Percentiles rank a stretch among this genome's conserved stretches.
Conservation (phyloP, 2,888 invertebrate genomes). For the Automeris io region DNA sequence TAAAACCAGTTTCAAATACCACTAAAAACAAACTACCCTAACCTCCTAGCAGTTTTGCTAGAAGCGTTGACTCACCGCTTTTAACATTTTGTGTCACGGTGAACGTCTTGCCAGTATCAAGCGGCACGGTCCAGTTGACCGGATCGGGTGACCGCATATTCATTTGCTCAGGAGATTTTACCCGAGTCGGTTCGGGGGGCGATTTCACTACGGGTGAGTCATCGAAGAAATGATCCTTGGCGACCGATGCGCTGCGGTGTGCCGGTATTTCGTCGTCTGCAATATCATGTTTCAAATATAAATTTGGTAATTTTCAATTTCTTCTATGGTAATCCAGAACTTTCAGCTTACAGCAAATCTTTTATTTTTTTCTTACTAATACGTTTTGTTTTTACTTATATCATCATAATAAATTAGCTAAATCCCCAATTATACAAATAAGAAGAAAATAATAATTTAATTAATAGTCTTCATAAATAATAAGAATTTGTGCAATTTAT, state of each 20-base stretch:
- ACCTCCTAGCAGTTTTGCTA: slow-evolving; percentile 31
- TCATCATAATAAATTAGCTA: not conserved
- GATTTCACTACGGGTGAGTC: slow-evolving; percentile 87
- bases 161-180: slow-evolving; percentile 95
- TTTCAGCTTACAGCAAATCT: not conserved
- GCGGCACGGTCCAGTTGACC: slow-evolving; percentile 95
- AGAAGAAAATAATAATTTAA: too few relatives aligned
- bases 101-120: slow-evolving; percentile 95
- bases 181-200: slow-evolving; percentile 94
- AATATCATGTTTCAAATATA: slow-evolving; percentile 18
- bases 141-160: slow-evolving; percentile 95
- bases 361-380: not conserved
- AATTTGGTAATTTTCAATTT: not conserved
- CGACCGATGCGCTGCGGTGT: slow-evolving; percentile 71
- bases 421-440: not conserved
- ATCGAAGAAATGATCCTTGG: slow-evolving; percentile 72
- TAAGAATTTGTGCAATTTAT: too few relatives aligned
- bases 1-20: slow-evolving; percentile 8
- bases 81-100: slow-evolving; percentile 95
- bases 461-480: too few relatives aligned
- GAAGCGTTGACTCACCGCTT: slow-evolving; percentile 66
- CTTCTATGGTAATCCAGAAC: not conserved
- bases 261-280: slow-evolving; percentile 65
- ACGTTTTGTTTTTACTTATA: not conserved
- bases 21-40: slow-evolving; percentile 3